Percentiles rank a stretch among this genome's conserved stretches.
phyloP scores from a whole-genome alignment of 1,140 invertebrate species.

The Magallana gigas region DNA sequence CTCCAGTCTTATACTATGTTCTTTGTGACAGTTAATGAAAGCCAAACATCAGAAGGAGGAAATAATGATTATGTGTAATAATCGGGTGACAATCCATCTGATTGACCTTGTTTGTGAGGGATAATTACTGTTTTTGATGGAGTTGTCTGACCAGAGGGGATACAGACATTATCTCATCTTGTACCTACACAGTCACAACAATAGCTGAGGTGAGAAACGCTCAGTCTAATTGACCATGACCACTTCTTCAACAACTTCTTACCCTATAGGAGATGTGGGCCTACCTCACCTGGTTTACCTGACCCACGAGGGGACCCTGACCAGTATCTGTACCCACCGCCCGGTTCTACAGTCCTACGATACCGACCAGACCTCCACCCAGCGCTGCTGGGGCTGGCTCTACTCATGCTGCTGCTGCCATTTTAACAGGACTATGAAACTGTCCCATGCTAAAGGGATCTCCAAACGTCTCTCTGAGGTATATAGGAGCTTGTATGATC shows the following conservation, averaged over 20 bases:
- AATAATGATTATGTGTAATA: constrained; percentile 14
- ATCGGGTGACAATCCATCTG: constrained; percentile 26
- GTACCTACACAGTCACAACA: neutral
- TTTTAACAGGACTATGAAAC: constrained; percentile 53
- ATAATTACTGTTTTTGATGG: constrained; percentile 25
- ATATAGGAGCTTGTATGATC: neutral
- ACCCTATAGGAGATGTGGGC: constrained; percentile 43
- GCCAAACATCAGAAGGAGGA: neutral
- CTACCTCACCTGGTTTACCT: constrained; percentile 57
- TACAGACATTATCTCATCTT: constrained; percentile 2
- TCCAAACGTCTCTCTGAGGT: constrained; percentile 58
- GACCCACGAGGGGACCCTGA: constrained; percentile 56
- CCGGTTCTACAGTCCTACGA: constrained; percentile 31
- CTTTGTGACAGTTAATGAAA: constrained; percentile 24
- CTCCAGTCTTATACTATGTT: neutral
- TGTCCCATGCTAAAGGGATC: constrained; percentile 60
- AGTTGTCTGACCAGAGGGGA: constrained; percentile 19
- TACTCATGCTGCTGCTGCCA: constrained; percentile 50
- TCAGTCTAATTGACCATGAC: constrained; percentile 35
- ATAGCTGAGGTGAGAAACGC: neutral
- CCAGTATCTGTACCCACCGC: constrained; percentile 47
- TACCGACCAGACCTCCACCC: neutral
- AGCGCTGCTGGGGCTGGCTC: constrained; percentile 37
- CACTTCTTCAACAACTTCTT: constrained; percentile 3
- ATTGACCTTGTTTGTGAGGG: constrained; percentile 5